A percentile compares a stretch with the other conserved stretches of the same genome.
Evolutionary conservation across 1,140 invertebrate genomes (phyloP).

Genomic region (Amyelois transitella): DNA sequence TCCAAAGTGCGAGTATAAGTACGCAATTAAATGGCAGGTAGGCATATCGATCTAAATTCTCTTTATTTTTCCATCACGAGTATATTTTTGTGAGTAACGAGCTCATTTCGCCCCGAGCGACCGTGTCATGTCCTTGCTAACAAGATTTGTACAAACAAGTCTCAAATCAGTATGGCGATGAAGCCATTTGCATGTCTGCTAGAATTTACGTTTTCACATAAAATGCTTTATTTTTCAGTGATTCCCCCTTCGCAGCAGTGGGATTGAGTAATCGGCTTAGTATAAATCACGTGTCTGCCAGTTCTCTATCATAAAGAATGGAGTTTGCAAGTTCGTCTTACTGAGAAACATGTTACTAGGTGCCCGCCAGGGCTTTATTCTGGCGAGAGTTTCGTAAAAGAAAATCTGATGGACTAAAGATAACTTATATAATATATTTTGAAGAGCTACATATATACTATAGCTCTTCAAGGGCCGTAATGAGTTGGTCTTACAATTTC

Average conservation of each 20-base stretch:
- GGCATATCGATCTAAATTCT: slow-evolving; percentile 2
- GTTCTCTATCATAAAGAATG: neutral
- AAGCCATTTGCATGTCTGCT: slow-evolving; percentile 5
- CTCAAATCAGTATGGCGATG: slow-evolving; percentile 27
- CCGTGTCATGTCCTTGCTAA: slow-evolving; percentile 28
- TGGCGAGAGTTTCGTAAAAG: no score
- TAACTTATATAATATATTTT: no score
- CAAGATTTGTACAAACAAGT: slow-evolving; percentile 37
- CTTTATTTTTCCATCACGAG: neutral
- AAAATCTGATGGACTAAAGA: no score
- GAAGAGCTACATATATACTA: no score
- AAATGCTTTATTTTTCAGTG: neutral
- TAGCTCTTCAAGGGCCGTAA: no score
- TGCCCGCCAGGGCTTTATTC: no score
- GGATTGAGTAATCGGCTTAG: neutral
- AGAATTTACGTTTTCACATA: neutral
- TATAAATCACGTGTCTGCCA: neutral
- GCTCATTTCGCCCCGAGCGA: slow-evolving; percentile 24
- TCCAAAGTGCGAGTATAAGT: neutral
- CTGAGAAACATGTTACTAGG: no score
- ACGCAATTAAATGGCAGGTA: slow-evolving; percentile 1
- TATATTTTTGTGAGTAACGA: slow-evolving; percentile 26
- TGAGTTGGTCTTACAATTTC: no score
- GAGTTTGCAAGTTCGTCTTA: neutral
- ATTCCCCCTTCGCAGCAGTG: neutral